Evolutionary conservation across 2,113 vertebrate species (phyloP).

Genomic region (Marcusenius ussheri): DNA sequence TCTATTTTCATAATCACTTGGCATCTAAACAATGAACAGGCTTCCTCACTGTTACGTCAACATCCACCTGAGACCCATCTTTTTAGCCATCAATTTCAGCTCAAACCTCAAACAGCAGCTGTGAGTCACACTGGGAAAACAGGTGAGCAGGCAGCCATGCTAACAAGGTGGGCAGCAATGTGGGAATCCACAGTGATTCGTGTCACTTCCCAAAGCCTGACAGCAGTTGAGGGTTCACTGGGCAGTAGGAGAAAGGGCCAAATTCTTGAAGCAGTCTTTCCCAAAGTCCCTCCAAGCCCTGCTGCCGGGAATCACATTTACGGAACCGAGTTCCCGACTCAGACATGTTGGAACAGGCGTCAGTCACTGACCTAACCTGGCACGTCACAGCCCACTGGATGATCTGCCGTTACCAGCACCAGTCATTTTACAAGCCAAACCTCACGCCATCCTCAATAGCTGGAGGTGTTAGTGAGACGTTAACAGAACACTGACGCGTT

Average conservation of each 20-base stretch:
- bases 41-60: slow-evolving; percentile 7
- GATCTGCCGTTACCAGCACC: background rate
- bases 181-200: background rate
- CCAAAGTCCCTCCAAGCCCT: background rate
- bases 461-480: background rate
- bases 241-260: background rate
- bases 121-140: background rate
- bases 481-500: background rate
- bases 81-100: background rate
- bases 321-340: background rate
- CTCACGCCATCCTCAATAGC: background rate
- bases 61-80: background rate
- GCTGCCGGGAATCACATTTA: background rate
- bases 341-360: background rate
- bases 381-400: background rate
- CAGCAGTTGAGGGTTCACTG: background rate
- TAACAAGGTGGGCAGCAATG: background rate
- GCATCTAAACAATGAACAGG: background rate
- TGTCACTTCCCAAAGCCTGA: background rate
- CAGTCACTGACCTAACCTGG: background rate
- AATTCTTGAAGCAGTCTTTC: background rate
- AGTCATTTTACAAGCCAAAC: background rate
- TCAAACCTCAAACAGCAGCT: background rate
- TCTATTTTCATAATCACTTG: slow-evolving; percentile 41
- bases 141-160: background rate